Base-by-base conservation (phyloP, 2,797 vertebrate species). In the Acanthurus tractus region DNA sequence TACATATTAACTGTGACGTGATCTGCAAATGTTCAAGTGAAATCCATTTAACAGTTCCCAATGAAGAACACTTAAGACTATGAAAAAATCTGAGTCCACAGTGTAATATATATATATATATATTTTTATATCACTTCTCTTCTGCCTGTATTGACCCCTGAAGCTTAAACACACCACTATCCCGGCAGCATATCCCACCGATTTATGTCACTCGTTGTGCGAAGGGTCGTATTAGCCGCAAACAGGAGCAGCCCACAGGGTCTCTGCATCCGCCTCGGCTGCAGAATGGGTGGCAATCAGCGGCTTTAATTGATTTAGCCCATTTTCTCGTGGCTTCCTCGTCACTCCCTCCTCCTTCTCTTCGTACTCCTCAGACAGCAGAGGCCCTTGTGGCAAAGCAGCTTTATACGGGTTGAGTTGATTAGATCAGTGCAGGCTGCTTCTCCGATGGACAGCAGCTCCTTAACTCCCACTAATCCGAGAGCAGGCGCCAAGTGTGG, bases 341-440 rank as follows among this genome's bases (percentile, higher is more conserved):
- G 36, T 81, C 76, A 40, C 54, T 54, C 75, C 76, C 68, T 58
- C 53, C 23, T 63, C 40, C 74, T 77, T 73, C 20, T 67, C 61
- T 55, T 62, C 34, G n/a, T 55, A 62, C 78, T 84, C 58, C 68
- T 74, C 86, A 86, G 79, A 91, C 85, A 85, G 86, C 78, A 48
- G 63, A 72, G 79, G 53, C 78, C 78, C 82, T 89, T 78, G 81
- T 89, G 90, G 88, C 63, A 86, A 93, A 93, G 91, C 89, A 83
- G 93, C 92, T 94, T 94, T 94, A 89, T 81, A 79, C n/a, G 80
- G 90, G 86, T 92, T 58, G 86, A 92, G 84, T 93, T 94, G 94
- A 95, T 95, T 94, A 91, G 93, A 95, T 95, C 91, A 94, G 86
- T 29, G 94, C 62, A 74, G 86, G 86, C 80, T 79, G 90, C 79